A percentile compares a stretch with the other conserved stretches of the same genome.
Conservation (phyloP, 2,113 vertebrate genomes). For the Cephalopholis sonnerati region DNA sequence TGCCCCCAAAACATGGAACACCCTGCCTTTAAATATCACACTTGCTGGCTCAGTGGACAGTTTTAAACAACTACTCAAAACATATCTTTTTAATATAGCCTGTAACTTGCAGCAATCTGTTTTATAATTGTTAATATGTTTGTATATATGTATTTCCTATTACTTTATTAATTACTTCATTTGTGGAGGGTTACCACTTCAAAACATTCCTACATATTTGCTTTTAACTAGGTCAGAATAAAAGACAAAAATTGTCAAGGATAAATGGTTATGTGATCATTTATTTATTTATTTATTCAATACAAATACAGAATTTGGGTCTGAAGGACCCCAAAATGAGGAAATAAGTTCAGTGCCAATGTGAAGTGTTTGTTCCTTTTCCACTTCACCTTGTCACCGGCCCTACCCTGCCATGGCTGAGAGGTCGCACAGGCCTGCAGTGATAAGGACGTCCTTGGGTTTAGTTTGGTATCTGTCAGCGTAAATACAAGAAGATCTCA, state of each 20-base stretch:
- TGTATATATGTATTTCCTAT: too few species aligned
- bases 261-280: neutral
- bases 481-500: neutral
- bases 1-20: too few species aligned
- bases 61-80: too few species aligned
- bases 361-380: constrained; percentile 31
- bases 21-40: too few species aligned
- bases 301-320: too few species aligned
- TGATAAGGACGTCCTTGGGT: neutral
- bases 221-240: neutral
- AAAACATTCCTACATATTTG: neutral
- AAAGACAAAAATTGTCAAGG: neutral
- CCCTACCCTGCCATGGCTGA: neutral
- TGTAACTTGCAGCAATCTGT: too few species aligned
- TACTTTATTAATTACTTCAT: neutral
- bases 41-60: too few species aligned
- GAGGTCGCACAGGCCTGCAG: neutral
- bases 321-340: neutral
- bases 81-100: too few species aligned
- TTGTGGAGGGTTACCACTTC: neutral
- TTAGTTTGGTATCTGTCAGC: neutral
- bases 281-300: neutral
- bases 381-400: constrained; percentile 19
- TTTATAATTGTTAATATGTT: too few species aligned
- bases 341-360: neutral